These are phyloP conservation scores for Melieria picta DNA, from an alignment of 2,888 invertebrate genomes.

Conservation along the genomic window DNA sequence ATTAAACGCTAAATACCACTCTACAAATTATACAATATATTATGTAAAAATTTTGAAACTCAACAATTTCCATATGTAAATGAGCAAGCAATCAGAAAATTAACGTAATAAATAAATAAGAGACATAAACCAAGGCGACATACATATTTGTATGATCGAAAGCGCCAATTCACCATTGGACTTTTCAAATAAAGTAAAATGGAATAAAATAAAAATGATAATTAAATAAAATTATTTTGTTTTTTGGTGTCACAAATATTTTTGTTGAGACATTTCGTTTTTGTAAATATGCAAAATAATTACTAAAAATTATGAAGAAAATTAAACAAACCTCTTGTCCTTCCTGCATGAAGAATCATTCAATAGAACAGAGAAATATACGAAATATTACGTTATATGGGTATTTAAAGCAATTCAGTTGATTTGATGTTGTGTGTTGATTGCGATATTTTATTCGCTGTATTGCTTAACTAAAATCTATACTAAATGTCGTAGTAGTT, in stretches of 20 bases:
- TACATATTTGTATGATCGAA: too few species aligned
- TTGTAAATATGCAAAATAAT: conserved; percentile 41
- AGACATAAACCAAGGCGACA: too few species aligned
- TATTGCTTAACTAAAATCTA: too few species aligned
- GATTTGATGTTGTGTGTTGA: too few species aligned
- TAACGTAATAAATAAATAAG: too few species aligned
- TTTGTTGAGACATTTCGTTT: background rate
- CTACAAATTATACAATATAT: background rate
- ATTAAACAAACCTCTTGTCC: conserved; percentile 73
- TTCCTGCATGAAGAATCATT: conserved; percentile 64
- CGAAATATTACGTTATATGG: conserved; percentile 45
- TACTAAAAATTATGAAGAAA: conserved; percentile 53
- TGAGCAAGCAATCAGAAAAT: background rate
- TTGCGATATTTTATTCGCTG: too few species aligned
- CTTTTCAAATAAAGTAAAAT: conserved; percentile 11
- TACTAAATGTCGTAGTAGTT: too few species aligned
- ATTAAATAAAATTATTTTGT: conserved; percentile 1
- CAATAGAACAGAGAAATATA: conserved; percentile 52
- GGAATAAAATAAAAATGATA: conserved; percentile 1
- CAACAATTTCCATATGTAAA: background rate
- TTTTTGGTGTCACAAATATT: conserved; percentile 4
- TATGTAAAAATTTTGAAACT: background rate
- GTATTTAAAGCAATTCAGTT: too few species aligned
- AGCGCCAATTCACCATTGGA: conserved; percentile 22
- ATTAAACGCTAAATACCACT: background rate